Conservation (phyloP, 2,113 vertebrate genomes). For the Mungos mungo region DNA sequence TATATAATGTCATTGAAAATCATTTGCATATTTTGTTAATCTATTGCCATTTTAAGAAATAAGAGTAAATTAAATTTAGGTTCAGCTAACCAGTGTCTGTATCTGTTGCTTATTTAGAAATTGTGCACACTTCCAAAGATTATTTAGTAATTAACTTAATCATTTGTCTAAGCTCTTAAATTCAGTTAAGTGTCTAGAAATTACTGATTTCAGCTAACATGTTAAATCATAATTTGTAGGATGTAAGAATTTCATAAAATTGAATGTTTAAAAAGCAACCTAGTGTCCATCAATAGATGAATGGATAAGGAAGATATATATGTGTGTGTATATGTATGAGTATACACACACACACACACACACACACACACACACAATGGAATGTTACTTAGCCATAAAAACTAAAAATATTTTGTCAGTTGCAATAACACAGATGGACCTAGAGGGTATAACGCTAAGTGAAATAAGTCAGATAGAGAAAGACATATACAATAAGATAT, state of each 20-base stretch:
- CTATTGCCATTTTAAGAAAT: neutral
- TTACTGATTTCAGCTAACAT: neutral
- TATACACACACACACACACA: neutral
- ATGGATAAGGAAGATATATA: neutral
- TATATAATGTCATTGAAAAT: neutral
- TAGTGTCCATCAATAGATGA: neutral
- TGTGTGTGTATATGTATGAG: neutral
- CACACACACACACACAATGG: neutral
- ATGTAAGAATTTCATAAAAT: neutral
- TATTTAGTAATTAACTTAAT: neutral
- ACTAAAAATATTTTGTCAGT: neutral
- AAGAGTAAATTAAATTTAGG: neutral
- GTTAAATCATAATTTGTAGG: neutral
- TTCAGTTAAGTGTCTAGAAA: neutral
- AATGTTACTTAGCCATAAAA: neutral
- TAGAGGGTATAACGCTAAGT: neutral
- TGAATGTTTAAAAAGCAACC: neutral
- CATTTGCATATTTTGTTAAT: neutral
- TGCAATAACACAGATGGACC: neutral
- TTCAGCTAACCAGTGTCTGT: neutral
- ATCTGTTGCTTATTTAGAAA: conserved; percentile 14
- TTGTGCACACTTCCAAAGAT: neutral
- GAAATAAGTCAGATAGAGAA: neutral
- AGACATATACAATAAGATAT: neutral
- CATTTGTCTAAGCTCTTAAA: neutral